These are phyloP conservation scores for Lepisosteus oculatus DNA, from an alignment of 2,113 vertebrate genomes.

Conservation along the genomic window DNA sequence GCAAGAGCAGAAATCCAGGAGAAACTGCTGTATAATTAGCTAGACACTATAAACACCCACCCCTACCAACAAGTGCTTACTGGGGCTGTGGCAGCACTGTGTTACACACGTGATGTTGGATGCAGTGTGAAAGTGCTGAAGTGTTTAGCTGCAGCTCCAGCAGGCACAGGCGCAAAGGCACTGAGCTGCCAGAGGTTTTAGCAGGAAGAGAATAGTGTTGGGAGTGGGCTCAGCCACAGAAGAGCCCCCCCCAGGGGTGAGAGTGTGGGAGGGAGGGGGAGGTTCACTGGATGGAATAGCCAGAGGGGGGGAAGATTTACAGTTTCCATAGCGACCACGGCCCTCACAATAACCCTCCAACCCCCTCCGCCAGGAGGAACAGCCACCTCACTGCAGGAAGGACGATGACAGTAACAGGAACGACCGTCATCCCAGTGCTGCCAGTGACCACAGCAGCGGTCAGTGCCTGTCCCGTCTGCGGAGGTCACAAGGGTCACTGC, in stretches of 20 bases:
- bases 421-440: background rate
- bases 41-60: no score
- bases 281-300: slow-evolving; percentile 7
- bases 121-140: no score
- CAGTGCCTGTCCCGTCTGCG: no score
- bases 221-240: background rate
- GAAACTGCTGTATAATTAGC: no score
- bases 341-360: background rate
- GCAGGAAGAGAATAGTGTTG: background rate
- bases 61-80: no score
- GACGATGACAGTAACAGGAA: background rate
- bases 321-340: slow-evolving; percentile 12
- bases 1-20: no score
- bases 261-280: slow-evolving; percentile 18
- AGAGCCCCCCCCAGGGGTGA: slow-evolving; percentile 17
- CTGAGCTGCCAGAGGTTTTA: background rate
- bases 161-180: background rate
- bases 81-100: no score
- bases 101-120: no score
- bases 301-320: slow-evolving; percentile 7
- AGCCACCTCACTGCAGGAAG: background rate
- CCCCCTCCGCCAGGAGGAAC: background rate
- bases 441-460: no score
- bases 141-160: no score
- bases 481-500: no score